A percentile compares a stretch with the other conserved stretches of the same genome.
Evolutionary conservation across 2,888 invertebrate genomes (phyloP).

Genomic region (Lobophora halterata): DNA sequence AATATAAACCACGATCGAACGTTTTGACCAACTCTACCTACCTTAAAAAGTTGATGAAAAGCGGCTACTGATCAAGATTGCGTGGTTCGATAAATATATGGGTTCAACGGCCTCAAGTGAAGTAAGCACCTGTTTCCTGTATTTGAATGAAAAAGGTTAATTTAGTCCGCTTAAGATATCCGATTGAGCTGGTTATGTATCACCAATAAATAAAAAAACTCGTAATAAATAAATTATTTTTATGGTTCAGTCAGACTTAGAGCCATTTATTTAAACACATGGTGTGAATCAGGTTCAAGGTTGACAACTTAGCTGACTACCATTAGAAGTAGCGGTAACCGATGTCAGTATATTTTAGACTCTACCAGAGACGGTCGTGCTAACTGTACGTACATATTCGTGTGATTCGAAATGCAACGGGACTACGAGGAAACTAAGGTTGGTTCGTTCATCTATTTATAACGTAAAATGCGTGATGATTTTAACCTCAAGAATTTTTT

Average conservation of each 20-base stretch:
- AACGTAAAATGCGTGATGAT: constrained; percentile 5
- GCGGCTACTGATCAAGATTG: constrained; percentile 12
- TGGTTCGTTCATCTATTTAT: too few relatives aligned
- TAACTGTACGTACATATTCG: constrained; percentile 1
- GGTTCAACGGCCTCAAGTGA: constrained; percentile 56
- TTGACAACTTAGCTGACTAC: constrained; percentile 6
- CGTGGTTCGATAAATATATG: constrained; percentile 47
- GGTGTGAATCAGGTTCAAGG: constrained; percentile 19
- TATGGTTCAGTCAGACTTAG: neutral
- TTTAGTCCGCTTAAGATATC: constrained; percentile 2
- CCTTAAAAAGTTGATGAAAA: too few relatives aligned
- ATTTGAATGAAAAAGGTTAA: neutral
- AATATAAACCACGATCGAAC: too few relatives aligned
- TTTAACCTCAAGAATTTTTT: too few relatives aligned
- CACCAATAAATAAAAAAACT: too few relatives aligned
- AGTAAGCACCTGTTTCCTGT: constrained; percentile 38
- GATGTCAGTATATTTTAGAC: constrained; percentile 17
- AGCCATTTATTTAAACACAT: constrained; percentile 4
- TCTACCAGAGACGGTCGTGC: constrained; percentile 22
- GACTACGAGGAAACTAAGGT: constrained; percentile 46
- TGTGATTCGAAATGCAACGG: constrained; percentile 29
- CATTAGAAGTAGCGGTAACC: neutral
- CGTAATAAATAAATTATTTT: too few relatives aligned
- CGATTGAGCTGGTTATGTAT: too few relatives aligned
- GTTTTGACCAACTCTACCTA: too few relatives aligned